A percentile compares a stretch with the other conserved stretches of the same genome.
These are phyloP conservation scores for Neostethus bicornis DNA, from an alignment of 2,797 vertebrate genomes.

Conservation along the genomic window DNA sequence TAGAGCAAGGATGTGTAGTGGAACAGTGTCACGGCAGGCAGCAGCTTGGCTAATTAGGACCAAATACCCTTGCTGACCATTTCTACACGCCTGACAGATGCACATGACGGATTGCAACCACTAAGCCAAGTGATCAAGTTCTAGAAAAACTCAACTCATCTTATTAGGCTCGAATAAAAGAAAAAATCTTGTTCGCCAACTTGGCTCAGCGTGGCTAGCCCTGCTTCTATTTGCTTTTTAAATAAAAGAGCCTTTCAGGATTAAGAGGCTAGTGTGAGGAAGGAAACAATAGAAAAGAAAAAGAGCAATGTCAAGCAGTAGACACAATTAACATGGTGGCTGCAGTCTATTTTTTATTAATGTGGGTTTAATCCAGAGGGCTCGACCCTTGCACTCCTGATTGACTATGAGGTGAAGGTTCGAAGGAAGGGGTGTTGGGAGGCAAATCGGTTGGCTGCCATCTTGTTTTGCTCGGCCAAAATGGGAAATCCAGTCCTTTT, in stretches of 20 bases:
- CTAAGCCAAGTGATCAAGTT: constrained; percentile 44
- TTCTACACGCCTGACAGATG: constrained; percentile 24
- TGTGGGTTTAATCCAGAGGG: constrained; percentile 51
- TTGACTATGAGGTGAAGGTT: constrained; percentile 50
- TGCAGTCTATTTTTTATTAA: constrained; percentile 58
- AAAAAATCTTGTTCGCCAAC: constrained; percentile 54
- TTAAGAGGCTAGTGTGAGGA: constrained; percentile 59
- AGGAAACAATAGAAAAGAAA: constrained; percentile 48
- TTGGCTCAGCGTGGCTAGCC: constrained; percentile 39
- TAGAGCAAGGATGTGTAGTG: constrained; percentile 35
- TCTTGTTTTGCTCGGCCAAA: constrained; percentile 25
- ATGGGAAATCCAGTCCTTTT: constrained; percentile 29
- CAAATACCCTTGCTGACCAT: constrained; percentile 33
- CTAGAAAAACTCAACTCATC: constrained; percentile 44
- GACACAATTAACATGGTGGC: constrained; percentile 69
- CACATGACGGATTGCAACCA: constrained; percentile 35
- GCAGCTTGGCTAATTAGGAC: constrained; percentile 58
- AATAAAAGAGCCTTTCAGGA: constrained; percentile 56
- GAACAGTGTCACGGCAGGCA: constrained; percentile 27
- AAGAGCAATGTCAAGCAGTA: constrained; percentile 53
- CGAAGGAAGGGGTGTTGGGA: constrained; percentile 28
- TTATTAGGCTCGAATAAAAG: constrained; percentile 57
- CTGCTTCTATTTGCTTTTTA: constrained; percentile 59
- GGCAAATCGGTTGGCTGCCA: constrained; percentile 43
- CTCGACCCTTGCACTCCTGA: constrained; percentile 29